Conservation (phyloP, 1,140 invertebrate species). For the Drosophila ohnishii region DNA sequence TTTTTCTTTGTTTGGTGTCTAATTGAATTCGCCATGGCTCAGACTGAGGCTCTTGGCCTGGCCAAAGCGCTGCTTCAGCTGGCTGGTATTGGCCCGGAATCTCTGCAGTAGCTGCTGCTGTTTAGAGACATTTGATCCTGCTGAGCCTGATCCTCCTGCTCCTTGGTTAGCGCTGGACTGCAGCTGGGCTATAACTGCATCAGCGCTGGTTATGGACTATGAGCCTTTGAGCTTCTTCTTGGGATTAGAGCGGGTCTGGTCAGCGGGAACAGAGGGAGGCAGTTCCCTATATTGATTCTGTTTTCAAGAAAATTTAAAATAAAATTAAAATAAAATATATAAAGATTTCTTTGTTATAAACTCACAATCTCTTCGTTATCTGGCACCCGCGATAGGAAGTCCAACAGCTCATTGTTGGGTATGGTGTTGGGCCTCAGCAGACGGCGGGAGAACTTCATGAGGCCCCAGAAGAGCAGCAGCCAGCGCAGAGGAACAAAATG, state of each 20-base stretch:
- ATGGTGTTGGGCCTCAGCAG: constrained; percentile 96
- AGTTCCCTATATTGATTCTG: constrained; percentile 85
- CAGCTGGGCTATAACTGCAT: constrained; percentile 56
- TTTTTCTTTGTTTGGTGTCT: constrained; percentile 25
- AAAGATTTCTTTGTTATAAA: not conserved
- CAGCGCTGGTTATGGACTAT: constrained; percentile 83
- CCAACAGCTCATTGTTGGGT: constrained; percentile 98
- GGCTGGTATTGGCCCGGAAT: constrained; percentile 74
- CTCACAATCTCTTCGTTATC: constrained; percentile 95
- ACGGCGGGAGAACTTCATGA: constrained; percentile 98
- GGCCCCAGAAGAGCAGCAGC: constrained; percentile 97
- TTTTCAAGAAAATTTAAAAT: constrained; percentile 7
- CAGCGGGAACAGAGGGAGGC: constrained; percentile 84
- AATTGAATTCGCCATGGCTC: constrained; percentile 70
- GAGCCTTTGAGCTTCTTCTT: constrained; percentile 86
- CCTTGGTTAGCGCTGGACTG: constrained; percentile 48
- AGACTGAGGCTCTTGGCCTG: constrained; percentile 74
- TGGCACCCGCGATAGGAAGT: constrained; percentile 97
- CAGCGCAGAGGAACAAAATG: constrained; percentile 96
- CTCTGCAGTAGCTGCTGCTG: constrained; percentile 73
- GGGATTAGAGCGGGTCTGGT: constrained; percentile 84
- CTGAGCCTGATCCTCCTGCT: constrained; percentile 1
- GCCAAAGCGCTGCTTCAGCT: constrained; percentile 72
- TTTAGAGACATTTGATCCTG: not conserved
- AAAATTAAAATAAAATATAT: no score